These are phyloP conservation scores for Verasper variegatus DNA, from an alignment of 2,113 vertebrate species.

Conservation along the genomic window DNA sequence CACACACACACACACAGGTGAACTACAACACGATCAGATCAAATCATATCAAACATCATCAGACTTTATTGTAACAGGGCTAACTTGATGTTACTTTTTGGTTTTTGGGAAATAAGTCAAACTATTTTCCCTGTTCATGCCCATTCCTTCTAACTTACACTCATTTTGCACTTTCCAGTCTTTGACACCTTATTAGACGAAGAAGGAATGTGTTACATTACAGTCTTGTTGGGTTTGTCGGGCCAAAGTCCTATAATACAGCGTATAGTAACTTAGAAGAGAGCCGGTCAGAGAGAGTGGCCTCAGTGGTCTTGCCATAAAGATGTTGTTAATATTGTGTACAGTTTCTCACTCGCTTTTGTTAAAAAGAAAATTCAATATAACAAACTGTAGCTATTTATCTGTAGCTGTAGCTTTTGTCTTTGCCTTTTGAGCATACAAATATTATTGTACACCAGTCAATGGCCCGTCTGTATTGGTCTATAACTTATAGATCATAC, in stretches of 20 bases:
- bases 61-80: constrained; percentile 46
- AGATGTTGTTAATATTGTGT: constrained; percentile 61
- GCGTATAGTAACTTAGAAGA: constrained; percentile 17
- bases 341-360: constrained; percentile 72
- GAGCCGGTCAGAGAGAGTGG: constrained; percentile 20
- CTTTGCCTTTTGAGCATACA: constrained; percentile 58
- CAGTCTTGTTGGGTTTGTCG: constrained; percentile 50
- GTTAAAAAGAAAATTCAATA: constrained; percentile 33
- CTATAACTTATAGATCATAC: constrained; percentile 48
- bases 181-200: constrained; percentile 59
- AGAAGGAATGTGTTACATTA: constrained; percentile 60
- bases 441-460: constrained; percentile 38
- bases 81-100: constrained; percentile 36
- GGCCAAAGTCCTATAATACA: constrained; percentile 59
- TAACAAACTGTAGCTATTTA: constrained; percentile 60
- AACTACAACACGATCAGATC: constrained; percentile 18
- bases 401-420: constrained; percentile 68
- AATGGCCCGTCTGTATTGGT: constrained; percentile 40
- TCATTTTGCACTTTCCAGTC: constrained; percentile 66
- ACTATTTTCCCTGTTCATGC: neutral
- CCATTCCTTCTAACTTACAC: constrained; percentile 31
- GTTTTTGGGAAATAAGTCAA: constrained; percentile 3
- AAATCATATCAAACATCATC: constrained; percentile 29
- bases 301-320: constrained; percentile 56
- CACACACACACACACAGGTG: neutral